phyloP scores from a whole-genome alignment of 2,797 vertebrate genomes.

The Rhodeus uyekii region DNA sequence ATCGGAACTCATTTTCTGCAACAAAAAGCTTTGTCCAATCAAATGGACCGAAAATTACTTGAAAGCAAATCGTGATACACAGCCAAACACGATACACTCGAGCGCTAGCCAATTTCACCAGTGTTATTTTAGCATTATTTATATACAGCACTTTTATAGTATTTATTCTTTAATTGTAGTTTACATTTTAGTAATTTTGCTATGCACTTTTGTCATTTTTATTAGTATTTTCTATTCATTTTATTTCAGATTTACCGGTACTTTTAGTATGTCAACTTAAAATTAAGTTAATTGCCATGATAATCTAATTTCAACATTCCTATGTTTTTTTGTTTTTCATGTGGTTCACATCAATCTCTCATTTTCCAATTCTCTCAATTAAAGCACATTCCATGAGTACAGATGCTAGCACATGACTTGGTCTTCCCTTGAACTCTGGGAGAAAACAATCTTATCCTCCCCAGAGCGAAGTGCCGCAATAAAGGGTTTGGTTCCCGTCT shows the following conservation, averaged over 20 bases:
- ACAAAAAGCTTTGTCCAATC: not conserved
- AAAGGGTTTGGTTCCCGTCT: conserved; percentile 23
- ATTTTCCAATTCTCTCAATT: not conserved
- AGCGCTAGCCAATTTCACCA: not conserved
- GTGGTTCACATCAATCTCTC: not conserved
- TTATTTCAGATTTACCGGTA: not conserved
- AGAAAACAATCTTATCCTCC: conserved; percentile 6
- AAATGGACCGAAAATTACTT: not conserved
- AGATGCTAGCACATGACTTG: not conserved
- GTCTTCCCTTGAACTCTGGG: not conserved
- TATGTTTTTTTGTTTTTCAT: too few relatives aligned
- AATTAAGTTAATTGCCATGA: not conserved
- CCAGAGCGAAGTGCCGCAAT: not conserved
- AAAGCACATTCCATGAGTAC: not conserved
- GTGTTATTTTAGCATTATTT: not conserved
- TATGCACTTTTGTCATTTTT: not conserved
- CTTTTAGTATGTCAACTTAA: not conserved
- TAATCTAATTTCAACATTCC: not conserved
- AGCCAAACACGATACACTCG: not conserved
- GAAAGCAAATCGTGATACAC: not conserved
- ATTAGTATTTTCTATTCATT: not conserved
- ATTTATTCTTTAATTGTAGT: not conserved
- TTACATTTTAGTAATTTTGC: not conserved
- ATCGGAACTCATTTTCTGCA: not conserved
- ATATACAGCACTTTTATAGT: not conserved